Conservation (phyloP, 2,888 invertebrate species). For the Pristionchus arcanus region DNA sequence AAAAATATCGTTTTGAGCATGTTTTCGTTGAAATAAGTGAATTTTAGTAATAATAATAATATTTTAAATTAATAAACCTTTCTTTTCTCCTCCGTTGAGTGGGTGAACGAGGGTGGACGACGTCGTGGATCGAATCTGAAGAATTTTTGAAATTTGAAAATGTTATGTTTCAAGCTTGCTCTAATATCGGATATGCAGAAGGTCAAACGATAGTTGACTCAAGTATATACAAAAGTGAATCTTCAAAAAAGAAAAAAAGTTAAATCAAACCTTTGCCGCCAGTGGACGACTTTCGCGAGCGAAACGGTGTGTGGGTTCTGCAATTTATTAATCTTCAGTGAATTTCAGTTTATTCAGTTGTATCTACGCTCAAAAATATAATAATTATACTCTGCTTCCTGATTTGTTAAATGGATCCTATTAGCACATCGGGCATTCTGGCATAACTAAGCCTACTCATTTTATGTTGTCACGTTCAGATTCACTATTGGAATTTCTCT, state of each 20-base stretch:
- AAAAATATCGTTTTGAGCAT: not conserved
- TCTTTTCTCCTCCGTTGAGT: conserved; percentile 36
- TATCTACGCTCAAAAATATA: no score
- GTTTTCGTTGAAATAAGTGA: not conserved
- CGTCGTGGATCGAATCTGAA: conserved; percentile 33
- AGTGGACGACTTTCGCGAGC: not conserved
- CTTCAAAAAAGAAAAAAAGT: not conserved
- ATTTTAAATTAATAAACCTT: not conserved
- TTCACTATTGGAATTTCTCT: no score
- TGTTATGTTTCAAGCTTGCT: not conserved
- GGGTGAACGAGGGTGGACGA: conserved; percentile 46
- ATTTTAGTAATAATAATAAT: not conserved
- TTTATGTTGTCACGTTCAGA: no score
- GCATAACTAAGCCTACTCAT: no score
- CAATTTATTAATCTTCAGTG: not conserved
- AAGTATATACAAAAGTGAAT: not conserved
- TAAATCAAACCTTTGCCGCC: conserved; percentile 15
- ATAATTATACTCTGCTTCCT: no score
- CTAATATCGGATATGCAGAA: no score
- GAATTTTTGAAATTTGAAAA: not conserved
- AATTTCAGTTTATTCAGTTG: no score
- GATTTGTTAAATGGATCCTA: no score
- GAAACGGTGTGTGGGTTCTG: conserved; percentile 8
- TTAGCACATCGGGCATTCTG: no score
- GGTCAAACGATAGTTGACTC: no score